A percentile compares a stretch with the other conserved stretches of the same genome.
phyloP scores from a whole-genome alignment of 1,140 invertebrate species.

The Cydia pomonella region DNA sequence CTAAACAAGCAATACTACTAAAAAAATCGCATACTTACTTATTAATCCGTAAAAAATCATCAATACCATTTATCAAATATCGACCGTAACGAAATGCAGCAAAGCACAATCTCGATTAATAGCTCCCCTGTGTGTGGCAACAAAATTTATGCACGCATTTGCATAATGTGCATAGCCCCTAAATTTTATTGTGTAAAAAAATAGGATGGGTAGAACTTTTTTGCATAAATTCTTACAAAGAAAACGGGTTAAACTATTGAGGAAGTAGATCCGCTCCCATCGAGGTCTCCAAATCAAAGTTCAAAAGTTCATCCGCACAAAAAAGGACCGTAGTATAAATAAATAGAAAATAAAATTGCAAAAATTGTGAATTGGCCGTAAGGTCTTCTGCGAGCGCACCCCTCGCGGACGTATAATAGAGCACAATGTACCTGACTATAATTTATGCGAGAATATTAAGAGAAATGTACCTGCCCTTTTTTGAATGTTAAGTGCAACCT shows the following conservation, averaged over 20 bases:
- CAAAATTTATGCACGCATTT: constrained; percentile 81
- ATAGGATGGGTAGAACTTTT: constrained; percentile 81
- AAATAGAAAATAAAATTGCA: constrained; percentile 50
- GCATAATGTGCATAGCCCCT: constrained; percentile 81
- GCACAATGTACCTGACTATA: constrained; percentile 81
- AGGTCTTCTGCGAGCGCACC: constrained; percentile 53
- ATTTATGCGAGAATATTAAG: constrained; percentile 82
- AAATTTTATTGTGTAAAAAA: constrained; percentile 81
- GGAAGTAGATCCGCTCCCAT: constrained; percentile 71
- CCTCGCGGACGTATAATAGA: constrained; percentile 70
- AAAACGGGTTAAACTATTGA: constrained; percentile 78
- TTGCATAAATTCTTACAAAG: constrained; percentile 81
- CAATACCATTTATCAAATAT: constrained; percentile 44
- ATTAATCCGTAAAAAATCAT: constrained; percentile 59
- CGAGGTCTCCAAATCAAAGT: constrained; percentile 58
- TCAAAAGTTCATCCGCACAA: constrained; percentile 39
- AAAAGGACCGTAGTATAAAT: constrained; percentile 39
- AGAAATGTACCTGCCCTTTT: constrained; percentile 81
- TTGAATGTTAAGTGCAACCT: constrained; percentile 81
- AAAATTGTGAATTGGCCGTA: constrained; percentile 44
- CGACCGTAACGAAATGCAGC: constrained; percentile 42
- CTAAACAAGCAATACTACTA: constrained; percentile 50
- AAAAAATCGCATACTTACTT: constrained; percentile 72
- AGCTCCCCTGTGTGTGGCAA: constrained; percentile 47
- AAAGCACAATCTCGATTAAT: constrained; percentile 41